A percentile compares a stretch with the other conserved stretches of the same genome.
These are phyloP conservation scores for Geodia barretti DNA, from an alignment of 37 sponge, comb jelly and placozoan species.

Conservation along the genomic window DNA sequence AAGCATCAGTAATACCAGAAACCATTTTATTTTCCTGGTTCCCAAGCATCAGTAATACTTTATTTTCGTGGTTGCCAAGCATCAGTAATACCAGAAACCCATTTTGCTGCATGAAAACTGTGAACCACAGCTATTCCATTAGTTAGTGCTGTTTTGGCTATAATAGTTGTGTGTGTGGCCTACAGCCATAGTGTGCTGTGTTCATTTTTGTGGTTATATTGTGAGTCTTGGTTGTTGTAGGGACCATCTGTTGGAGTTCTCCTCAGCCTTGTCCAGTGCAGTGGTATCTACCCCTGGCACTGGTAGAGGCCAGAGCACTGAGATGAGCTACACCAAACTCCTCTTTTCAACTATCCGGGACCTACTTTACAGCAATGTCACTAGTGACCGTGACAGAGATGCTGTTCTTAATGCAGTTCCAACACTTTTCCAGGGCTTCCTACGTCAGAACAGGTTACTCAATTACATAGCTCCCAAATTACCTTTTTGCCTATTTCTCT, in stretches of 20 bases:
- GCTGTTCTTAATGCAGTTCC: constrained; percentile 17
- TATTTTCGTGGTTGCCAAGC: no score
- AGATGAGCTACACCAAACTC: constrained; percentile 22
- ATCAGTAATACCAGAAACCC: no score
- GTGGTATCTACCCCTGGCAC: not conserved
- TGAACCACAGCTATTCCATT: not conserved
- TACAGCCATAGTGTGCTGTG: not conserved
- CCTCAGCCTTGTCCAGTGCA: constrained; percentile 14
- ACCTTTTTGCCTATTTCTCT: not conserved
- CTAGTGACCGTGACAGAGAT: not conserved
- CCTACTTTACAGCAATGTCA: not conserved
- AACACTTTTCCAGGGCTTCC: constrained; percentile 8
- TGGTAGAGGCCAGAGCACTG: constrained; percentile 5
- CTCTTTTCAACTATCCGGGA: constrained; percentile 9
- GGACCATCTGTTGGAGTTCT: constrained; percentile 33
- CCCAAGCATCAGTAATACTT: no score
- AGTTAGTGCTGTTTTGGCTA: not conserved
- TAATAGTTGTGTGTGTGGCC: not conserved
- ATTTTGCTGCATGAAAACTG: no score
- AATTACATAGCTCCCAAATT: not conserved
- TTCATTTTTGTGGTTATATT: not conserved
- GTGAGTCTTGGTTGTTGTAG: no score
- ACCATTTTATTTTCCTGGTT: no score
- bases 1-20: no score
- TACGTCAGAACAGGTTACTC: constrained; percentile 40